Evolutionary conservation across 1,140 invertebrate species (phyloP).

Genomic region (Drosophila serrata): DNA sequence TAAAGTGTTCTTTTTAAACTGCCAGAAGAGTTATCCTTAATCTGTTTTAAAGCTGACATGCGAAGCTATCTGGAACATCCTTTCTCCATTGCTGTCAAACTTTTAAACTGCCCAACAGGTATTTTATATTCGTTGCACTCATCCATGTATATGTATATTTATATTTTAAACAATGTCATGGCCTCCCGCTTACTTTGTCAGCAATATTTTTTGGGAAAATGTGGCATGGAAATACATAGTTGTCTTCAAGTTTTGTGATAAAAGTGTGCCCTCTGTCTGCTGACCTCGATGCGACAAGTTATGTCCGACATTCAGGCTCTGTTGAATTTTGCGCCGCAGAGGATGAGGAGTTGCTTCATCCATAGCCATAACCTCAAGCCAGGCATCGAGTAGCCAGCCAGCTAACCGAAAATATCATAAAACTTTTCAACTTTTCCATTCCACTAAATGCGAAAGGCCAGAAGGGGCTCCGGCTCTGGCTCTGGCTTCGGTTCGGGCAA

Average conservation of each 20-base stretch:
- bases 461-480: neutral
- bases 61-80: neutral
- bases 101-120: slow-evolving; percentile 10
- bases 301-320: slow-evolving; percentile 26
- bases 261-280: slow-evolving; percentile 22
- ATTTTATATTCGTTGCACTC: slow-evolving; percentile 4
- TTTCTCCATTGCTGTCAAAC: neutral
- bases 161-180: slow-evolving; percentile 8
- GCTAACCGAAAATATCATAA: slow-evolving; percentile 68
- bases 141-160: neutral
- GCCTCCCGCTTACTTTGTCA: slow-evolving; percentile 35
- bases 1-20: neutral
- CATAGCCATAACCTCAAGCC: slow-evolving; percentile 23
- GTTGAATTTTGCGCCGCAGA: neutral
- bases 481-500: neutral
- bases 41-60: neutral
- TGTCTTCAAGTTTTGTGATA: slow-evolving; percentile 36
- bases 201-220: slow-evolving; percentile 33
- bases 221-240: slow-evolving; percentile 35
- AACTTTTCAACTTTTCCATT: slow-evolving; percentile 73
- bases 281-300: slow-evolving; percentile 40
- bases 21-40: neutral
- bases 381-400: slow-evolving; percentile 62
- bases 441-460: slow-evolving; percentile 16
- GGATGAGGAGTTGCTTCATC: neutral